phyloP scores from a whole-genome alignment of 2,113 vertebrate species.

The Pholis gunnellus region DNA sequence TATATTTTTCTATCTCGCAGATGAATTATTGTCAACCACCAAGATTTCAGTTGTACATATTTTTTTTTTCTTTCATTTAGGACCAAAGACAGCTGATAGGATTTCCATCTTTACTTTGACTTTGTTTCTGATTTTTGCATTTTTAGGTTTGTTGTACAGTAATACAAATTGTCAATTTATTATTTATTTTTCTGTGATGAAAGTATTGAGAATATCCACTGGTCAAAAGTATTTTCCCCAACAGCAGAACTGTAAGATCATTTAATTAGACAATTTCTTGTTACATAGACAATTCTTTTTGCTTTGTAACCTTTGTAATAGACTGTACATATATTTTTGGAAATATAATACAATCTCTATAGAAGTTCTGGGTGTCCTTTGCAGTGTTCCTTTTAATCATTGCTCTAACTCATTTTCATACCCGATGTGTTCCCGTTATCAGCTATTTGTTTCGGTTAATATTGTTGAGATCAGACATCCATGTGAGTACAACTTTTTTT shows the following conservation, averaged over 20 bases:
- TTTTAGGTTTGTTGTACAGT: slow-evolving; percentile 94
- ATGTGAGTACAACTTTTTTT: background rate
- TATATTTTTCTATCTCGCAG: slow-evolving; percentile 99
- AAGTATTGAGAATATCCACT: slow-evolving; percentile 90
- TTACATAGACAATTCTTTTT: slow-evolving; percentile 95
- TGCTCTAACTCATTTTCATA: background rate
- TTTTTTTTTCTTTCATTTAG: slow-evolving; percentile 90
- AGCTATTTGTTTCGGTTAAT: background rate
- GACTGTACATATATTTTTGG: slow-evolving; percentile 99
- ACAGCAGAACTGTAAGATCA: slow-evolving; percentile 90
- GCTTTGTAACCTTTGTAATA: slow-evolving; percentile 99
- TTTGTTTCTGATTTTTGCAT: slow-evolving; percentile 80
- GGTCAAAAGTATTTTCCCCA: slow-evolving; percentile 89
- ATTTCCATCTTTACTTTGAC: slow-evolving; percentile 84
- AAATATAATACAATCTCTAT: slow-evolving; percentile 98
- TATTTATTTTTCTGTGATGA: slow-evolving; percentile 98
- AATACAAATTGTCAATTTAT: slow-evolving; percentile 90
- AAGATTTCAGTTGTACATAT: slow-evolving; percentile 96
- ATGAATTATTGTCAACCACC: slow-evolving; percentile 91
- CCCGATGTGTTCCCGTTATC: background rate
- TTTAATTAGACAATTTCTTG: slow-evolving; percentile 91
- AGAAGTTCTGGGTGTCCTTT: slow-evolving; percentile 68
- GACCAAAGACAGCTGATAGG: slow-evolving; percentile 98
- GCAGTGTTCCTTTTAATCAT: slow-evolving; percentile 34
- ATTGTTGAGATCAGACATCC: background rate